Conservation (phyloP, 2,113 vertebrate species). For the Vireo altiloquus region DNA sequence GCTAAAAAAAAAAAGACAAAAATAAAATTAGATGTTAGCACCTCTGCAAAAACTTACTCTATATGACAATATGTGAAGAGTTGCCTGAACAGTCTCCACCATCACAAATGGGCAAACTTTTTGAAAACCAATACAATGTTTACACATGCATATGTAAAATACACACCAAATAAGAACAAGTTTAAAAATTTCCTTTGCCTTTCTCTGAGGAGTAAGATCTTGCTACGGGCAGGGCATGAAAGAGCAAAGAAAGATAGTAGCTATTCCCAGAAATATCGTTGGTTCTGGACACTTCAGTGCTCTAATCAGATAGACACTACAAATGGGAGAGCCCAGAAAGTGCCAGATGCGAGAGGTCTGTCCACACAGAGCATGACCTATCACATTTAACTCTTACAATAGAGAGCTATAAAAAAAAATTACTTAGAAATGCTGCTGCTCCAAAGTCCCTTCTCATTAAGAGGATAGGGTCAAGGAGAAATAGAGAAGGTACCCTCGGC, state of each 20-base stretch:
- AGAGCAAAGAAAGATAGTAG: not conserved
- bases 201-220: not conserved
- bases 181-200: not conserved
- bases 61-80: not conserved
- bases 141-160: not conserved
- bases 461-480: not conserved
- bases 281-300: not conserved
- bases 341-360: not conserved
- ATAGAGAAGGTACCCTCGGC: not conserved
- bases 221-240: not conserved
- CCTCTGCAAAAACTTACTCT: not conserved
- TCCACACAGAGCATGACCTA: not conserved
- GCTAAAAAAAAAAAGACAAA: constrained; percentile 41
- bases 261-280: not conserved
- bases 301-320: not conserved
- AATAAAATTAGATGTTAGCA: not conserved
- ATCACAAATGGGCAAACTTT: not conserved
- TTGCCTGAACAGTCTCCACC: not conserved
- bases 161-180: not conserved
- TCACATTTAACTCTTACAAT: not conserved
- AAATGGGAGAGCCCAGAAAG: not conserved
- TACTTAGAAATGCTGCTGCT: not conserved
- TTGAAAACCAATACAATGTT: not conserved
- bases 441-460: not conserved
- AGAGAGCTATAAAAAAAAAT: not conserved